Conservation (phyloP, 2,797 vertebrate species). For the Galago senegalensis region DNA sequence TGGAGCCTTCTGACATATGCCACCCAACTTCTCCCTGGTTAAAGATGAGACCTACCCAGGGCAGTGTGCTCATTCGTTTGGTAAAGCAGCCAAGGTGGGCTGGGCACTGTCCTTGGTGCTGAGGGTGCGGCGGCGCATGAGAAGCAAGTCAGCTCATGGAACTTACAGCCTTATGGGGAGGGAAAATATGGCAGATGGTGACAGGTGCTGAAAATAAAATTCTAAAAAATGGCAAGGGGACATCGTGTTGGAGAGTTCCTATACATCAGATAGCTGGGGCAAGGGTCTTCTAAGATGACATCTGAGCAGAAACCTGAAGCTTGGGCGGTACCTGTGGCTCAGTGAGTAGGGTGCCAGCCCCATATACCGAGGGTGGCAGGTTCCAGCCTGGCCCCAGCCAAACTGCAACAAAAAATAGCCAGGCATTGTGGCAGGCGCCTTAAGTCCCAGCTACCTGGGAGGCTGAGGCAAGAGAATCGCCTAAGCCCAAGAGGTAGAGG, state of each 20-base stretch:
- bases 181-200: background rate
- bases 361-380: too few species aligned
- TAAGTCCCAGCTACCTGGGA: too few species aligned
- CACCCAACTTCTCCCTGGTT: background rate
- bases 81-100: accelerated
- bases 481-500: too few species aligned
- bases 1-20: background rate
- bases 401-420: too few species aligned
- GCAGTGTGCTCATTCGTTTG: accelerated
- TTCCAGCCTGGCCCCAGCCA: too few species aligned
- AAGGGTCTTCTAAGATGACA: background rate
- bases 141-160: accelerated
- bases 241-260: background rate
- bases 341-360: too few species aligned
- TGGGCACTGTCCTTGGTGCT: slow-evolving; percentile 79
- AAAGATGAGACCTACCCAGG: background rate
- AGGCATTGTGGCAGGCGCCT: too few species aligned
- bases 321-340: too few species aligned
- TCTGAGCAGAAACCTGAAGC: background rate
- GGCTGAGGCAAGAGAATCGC: too few species aligned
- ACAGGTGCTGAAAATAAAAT: background rate
- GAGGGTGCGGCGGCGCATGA: background rate
- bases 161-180: background rate
- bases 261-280: background rate
- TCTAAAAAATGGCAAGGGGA: background rate